Conservation (phyloP, 2,888 invertebrate genomes). For the Brachylomia viminalis region DNA sequence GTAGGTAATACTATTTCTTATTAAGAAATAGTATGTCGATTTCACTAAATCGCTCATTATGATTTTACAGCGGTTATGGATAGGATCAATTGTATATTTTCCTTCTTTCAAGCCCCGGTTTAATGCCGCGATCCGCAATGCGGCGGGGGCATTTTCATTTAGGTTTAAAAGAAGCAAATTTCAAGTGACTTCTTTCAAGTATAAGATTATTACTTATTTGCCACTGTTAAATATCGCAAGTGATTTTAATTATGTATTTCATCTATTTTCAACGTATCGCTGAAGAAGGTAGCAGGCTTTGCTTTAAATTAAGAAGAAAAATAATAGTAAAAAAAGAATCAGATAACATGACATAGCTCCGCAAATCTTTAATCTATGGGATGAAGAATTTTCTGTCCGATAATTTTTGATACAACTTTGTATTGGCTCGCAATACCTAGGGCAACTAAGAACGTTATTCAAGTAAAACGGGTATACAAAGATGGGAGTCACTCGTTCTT, state of each 20-base stretch:
- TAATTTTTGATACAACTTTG: constrained; percentile 9
- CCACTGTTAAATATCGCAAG: background rate
- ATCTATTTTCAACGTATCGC: background rate
- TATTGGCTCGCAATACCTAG: background rate
- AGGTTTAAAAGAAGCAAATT: constrained; percentile 3
- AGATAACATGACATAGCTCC: background rate
- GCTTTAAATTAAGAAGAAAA: background rate
- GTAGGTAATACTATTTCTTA: too few relatives aligned
- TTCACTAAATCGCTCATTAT: too few relatives aligned
- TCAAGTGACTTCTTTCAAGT: background rate
- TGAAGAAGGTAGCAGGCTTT: background rate
- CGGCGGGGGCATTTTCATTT: constrained; percentile 12
- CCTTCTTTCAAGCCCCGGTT: constrained; percentile 6
- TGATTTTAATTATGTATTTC: background rate
- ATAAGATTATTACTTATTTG: background rate
- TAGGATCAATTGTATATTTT: constrained; percentile 21
- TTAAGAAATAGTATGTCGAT: too few relatives aligned
- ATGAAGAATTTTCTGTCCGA: constrained; percentile 4
- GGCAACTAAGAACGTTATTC: constrained; percentile 6
- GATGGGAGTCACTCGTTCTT: background rate
- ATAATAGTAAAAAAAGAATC: background rate
- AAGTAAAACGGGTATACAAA: background rate
- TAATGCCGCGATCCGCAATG: constrained; percentile 38
- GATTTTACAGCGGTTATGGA: constrained; percentile 16
- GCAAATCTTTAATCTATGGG: background rate